Conservation (phyloP, 2,888 invertebrate species). For the Nephrocerus scutellatus region DNA sequence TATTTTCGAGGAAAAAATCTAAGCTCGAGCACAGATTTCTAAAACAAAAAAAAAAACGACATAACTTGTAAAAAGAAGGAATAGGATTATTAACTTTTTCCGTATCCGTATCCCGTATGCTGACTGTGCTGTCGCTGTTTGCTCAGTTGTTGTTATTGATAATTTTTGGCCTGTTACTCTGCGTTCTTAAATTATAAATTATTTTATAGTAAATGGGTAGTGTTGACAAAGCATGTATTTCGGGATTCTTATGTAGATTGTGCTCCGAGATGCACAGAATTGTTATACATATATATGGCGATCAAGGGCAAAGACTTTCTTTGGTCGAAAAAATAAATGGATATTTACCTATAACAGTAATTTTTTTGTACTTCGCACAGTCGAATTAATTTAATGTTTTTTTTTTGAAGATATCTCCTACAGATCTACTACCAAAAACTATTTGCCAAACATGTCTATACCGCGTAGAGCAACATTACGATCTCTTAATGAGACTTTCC, state of each 20-base stretch:
- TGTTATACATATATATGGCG: conserved; percentile 76
- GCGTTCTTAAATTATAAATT: too few species aligned
- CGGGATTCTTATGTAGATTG: conserved; percentile 77
- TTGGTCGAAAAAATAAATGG: conserved; percentile 74
- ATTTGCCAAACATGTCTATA: conserved; percentile 57
- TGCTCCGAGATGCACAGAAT: conserved; percentile 79
- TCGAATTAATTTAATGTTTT: conserved; percentile 4
- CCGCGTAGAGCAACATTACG: conserved; percentile 55
- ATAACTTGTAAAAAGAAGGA: too few species aligned
- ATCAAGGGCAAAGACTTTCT: conserved; percentile 66
- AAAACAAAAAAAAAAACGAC: too few species aligned
- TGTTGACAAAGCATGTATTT: conserved; percentile 69
- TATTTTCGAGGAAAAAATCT: too few species aligned
- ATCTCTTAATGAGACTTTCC: conserved; percentile 39
- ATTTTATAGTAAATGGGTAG: conserved; percentile 84
- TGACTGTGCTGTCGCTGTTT: too few species aligned
- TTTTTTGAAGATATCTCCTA: conserved; percentile 53
- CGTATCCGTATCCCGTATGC: too few species aligned
- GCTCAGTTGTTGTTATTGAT: too few species aligned
- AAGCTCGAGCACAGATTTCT: too few species aligned
- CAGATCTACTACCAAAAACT: conserved; percentile 65
- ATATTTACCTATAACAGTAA: conserved; percentile 73
- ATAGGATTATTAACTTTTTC: too few species aligned
- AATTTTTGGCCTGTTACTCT: too few species aligned
- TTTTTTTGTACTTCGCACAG: too few species aligned